phyloP scores from a whole-genome alignment of 1,140 invertebrate species.

The Augochlora pura region DNA sequence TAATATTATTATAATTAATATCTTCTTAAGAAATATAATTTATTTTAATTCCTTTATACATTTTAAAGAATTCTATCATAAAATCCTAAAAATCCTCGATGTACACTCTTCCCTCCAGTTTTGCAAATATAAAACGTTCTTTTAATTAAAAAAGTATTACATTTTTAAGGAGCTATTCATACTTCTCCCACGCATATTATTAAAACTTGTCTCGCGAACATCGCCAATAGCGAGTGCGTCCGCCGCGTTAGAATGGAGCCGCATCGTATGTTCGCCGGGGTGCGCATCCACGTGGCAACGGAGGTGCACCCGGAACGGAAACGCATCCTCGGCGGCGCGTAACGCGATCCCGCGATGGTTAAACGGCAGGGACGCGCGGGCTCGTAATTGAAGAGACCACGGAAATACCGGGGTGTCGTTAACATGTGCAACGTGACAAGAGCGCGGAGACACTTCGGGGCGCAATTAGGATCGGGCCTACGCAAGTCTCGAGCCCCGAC shows the following conservation, averaged over 20 bases:
- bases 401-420: conserved; percentile 1
- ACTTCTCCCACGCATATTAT: too few species aligned
- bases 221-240: too few species aligned
- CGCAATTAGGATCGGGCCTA: conserved; percentile 28
- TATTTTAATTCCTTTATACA: too few species aligned
- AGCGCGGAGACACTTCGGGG: background rate
- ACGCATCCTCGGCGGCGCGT: background rate
- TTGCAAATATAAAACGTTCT: background rate
- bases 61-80: too few species aligned
- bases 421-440: background rate
- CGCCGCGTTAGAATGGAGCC: too few species aligned
- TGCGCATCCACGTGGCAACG: background rate
- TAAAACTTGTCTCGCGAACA: too few species aligned
- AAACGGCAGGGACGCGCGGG: background rate
- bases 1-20: too few species aligned
- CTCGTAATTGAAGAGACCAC: background rate
- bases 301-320: background rate
- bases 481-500: background rate
- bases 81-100: too few species aligned
- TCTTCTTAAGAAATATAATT: too few species aligned
- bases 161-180: too few species aligned
- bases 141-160: too few species aligned
- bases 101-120: too few species aligned
- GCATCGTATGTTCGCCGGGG: background rate
- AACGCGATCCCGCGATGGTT: background rate